These are phyloP conservation scores for Knipowitschia caucasica DNA, from an alignment of 2,797 vertebrate species.

Conservation along the genomic window DNA sequence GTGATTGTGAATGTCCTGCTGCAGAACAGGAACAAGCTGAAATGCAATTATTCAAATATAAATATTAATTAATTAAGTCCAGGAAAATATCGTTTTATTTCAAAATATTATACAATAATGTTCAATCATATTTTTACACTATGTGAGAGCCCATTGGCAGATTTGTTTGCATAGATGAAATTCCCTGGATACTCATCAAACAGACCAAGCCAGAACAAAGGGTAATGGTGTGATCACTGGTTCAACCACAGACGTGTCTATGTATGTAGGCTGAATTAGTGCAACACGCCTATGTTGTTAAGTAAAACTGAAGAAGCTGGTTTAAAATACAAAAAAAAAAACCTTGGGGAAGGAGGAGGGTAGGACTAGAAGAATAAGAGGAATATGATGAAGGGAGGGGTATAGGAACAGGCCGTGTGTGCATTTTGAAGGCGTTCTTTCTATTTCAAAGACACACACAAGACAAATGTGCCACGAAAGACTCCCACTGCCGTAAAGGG, in stretches of 20 bases:
- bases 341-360: conserved; percentile 56
- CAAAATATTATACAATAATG: no score
- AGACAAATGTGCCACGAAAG: conserved; percentile 53
- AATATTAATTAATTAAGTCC: conserved; percentile 18
- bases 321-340: conserved; percentile 50
- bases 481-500: conserved; percentile 40
- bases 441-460: conserved; percentile 69
- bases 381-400: conserved; percentile 71
- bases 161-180: not conserved
- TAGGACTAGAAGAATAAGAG: conserved; percentile 42
- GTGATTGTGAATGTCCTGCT: no score
- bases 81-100: no score
- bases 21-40: no score
- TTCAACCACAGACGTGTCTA: not conserved
- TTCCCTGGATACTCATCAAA: not conserved
- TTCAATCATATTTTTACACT: no score
- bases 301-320: conserved; percentile 15
- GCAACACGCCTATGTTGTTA: not conserved
- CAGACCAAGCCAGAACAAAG: not conserved
- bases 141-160: not conserved
- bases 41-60: no score
- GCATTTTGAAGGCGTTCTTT: conserved; percentile 81
- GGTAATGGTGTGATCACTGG: not conserved
- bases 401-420: conserved; percentile 72
- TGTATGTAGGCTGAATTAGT: not conserved